Evolutionary conservation across 2,113 vertebrate genomes (phyloP).

Genomic region (Syngnathoides biaculeatus): DNA sequence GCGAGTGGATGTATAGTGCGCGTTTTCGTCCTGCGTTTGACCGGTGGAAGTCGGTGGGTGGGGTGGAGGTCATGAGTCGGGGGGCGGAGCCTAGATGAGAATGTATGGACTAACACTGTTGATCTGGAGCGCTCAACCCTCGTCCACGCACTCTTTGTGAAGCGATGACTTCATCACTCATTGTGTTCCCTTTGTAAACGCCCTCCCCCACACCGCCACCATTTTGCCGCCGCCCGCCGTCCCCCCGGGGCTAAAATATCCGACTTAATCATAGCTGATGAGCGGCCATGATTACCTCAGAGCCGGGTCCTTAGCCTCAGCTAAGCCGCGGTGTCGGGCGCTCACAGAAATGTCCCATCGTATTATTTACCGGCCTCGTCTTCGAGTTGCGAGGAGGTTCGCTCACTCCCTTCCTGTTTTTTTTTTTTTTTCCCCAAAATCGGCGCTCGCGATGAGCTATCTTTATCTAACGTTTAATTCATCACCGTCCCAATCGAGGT

Average conservation of each 20-base stretch:
- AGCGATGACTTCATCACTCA: constrained; percentile 55
- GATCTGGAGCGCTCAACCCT: constrained; percentile 53
- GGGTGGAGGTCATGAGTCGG: constrained; percentile 27
- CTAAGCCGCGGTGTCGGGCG: constrained; percentile 27
- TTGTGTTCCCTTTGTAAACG: constrained; percentile 1
- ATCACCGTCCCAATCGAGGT: not conserved
- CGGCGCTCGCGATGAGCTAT: not conserved
- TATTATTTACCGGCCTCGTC: constrained; percentile 17
- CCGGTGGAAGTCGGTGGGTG: constrained; percentile 33
- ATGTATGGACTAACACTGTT: constrained; percentile 58
- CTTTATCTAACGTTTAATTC: not conserved
- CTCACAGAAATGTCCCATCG: constrained; percentile 34
- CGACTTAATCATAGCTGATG: constrained; percentile 67
- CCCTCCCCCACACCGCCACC: too few relatives aligned
- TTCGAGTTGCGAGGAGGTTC: not conserved
- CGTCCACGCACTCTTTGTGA: constrained; percentile 37
- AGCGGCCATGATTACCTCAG: constrained; percentile 57
- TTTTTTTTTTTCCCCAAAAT: too few relatives aligned
- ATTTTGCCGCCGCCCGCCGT: not conserved
- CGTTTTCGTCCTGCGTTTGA: constrained; percentile 9
- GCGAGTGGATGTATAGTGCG: not conserved
- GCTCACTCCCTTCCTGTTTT: not conserved
- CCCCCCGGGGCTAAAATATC: constrained; percentile 41
- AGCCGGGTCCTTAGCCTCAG: constrained; percentile 34
- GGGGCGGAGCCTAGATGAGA: constrained; percentile 60